A percentile compares a stretch with the other conserved stretches of the same genome.
Evolutionary conservation across 2,113 vertebrate genomes (phyloP).

Genomic region (Sciurus niger): DNA sequence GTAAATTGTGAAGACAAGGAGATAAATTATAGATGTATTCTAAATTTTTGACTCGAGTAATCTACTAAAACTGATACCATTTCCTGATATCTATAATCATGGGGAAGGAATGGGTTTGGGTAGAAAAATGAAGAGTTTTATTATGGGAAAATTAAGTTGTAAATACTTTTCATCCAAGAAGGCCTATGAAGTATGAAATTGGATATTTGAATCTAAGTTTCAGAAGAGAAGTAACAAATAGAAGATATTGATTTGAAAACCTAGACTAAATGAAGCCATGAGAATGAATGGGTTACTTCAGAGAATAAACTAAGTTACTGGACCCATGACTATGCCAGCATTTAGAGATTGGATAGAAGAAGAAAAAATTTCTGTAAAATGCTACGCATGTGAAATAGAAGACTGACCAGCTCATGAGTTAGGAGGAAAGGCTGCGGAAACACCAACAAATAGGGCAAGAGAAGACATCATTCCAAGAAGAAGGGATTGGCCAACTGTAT

Average conservation of each 20-base stretch:
- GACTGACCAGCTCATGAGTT: not conserved
- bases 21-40: not conserved
- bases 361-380: not conserved
- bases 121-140: not conserved
- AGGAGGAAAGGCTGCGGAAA: not conserved
- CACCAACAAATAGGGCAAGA: not conserved
- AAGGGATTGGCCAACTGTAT: not conserved
- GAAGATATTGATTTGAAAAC: not conserved
- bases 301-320: not conserved
- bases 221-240: not conserved
- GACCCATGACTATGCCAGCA: not conserved
- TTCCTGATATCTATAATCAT: conserved; percentile 6
- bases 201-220: conserved; percentile 29
- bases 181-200: not conserved
- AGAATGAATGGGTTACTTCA: not conserved
- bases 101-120: not conserved
- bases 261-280: not conserved
- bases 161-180: not conserved
- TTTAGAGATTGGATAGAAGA: not conserved
- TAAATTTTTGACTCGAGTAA: not conserved
- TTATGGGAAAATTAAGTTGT: not conserved
- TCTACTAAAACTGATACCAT: not conserved
- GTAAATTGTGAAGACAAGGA: not conserved
- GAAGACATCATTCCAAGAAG: not conserved
- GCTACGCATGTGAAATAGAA: not conserved